These are phyloP conservation scores for Callyntrura sp. DNA, from an alignment of 2,888 invertebrate species.

Conservation along the genomic window DNA sequence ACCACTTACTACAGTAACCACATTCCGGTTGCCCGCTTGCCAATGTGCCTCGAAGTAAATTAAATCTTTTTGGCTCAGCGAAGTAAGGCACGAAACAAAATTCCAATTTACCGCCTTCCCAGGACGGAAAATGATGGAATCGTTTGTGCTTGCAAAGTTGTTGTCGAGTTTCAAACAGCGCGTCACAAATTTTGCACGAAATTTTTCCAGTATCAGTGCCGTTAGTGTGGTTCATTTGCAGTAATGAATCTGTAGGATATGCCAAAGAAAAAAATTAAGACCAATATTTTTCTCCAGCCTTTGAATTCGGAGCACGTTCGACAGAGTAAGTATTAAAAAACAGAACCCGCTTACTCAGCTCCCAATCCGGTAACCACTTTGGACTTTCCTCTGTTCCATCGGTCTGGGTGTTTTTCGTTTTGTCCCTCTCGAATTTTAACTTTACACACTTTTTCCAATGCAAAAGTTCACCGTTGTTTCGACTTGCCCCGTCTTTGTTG, in stretches of 20 bases:
- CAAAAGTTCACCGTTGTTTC: no score
- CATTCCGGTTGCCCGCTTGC: slow-evolving; percentile 31
- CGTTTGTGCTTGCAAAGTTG: slow-evolving; percentile 54
- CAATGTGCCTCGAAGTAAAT: not conserved
- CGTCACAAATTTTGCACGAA: slow-evolving; percentile 41
- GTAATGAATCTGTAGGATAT: not conserved
- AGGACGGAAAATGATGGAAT: slow-evolving; percentile 34
- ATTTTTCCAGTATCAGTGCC: no score
- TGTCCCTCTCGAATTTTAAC: slow-evolving; percentile 24
- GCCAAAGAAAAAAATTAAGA: no score
- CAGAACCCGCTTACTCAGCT: not conserved
- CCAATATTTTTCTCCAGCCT: no score
- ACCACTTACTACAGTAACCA: slow-evolving; percentile 42
- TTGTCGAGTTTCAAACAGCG: not conserved
- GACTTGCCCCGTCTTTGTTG: no score
- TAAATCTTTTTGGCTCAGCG: slow-evolving; percentile 26
- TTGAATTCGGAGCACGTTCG: no score
- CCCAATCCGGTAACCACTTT: not conserved
- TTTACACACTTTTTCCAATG: slow-evolving; percentile 30
- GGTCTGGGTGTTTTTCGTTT: not conserved
- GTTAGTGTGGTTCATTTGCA: no score
- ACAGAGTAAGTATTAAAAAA: not conserved
- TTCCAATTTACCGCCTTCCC: not conserved
- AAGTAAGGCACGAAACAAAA: slow-evolving; percentile 63
- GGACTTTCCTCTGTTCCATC: not conserved